phyloP scores from a whole-genome alignment of 2,797 vertebrate species.

The Odontamblyopus rebecca region DNA sequence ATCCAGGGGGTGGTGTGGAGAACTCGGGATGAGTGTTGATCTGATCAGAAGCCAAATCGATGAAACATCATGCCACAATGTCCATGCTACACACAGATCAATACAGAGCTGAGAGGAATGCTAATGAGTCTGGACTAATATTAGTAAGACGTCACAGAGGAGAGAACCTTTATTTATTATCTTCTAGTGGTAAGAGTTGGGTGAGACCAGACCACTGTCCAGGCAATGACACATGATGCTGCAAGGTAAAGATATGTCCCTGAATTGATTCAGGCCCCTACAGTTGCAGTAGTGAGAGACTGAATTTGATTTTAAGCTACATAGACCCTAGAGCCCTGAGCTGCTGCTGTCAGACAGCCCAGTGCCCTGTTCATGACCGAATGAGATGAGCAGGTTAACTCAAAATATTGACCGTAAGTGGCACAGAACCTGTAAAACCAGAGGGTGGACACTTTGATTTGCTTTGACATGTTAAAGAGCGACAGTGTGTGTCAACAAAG shows the following conservation, averaged over 20 bases:
- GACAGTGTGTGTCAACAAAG: not conserved
- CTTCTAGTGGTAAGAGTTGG: not conserved
- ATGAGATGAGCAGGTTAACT: conserved; percentile 7
- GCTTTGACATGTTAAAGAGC: not conserved
- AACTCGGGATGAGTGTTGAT: conserved; percentile 1
- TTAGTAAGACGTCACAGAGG: conserved; percentile 23
- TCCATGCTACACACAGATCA: conserved; percentile 58
- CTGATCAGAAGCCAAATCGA: conserved; percentile 73
- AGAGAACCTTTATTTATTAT: not conserved
- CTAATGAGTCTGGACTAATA: conserved; percentile 44
- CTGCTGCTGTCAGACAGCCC: conserved; percentile 1
- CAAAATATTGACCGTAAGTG: not conserved
- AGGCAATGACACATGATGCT: not conserved
- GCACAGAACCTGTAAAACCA: not conserved
- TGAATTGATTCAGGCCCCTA: not conserved
- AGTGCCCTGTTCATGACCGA: not conserved
- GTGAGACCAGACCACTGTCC: not conserved
- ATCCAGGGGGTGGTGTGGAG: conserved; percentile 1
- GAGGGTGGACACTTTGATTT: not conserved
- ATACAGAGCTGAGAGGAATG: conserved; percentile 60
- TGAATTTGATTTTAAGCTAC: not conserved
- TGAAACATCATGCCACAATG: conserved; percentile 68
- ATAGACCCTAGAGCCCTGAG: not conserved
- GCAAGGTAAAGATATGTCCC: not conserved
- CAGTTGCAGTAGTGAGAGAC: not conserved